Base-by-base conservation (phyloP, 1,140 invertebrate genomes). In the Pomacea maculata region DNA sequence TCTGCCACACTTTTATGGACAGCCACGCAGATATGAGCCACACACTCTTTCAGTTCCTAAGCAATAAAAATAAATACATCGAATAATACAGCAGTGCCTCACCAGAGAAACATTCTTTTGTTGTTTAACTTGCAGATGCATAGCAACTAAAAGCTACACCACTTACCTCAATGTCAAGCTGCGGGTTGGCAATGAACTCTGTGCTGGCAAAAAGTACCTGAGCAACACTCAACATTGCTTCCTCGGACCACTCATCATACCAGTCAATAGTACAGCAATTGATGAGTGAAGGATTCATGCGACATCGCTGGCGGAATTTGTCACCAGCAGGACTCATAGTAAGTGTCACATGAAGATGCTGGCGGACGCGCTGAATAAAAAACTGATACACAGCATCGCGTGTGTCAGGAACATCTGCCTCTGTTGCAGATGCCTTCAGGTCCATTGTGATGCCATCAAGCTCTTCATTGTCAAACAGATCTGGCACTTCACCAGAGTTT, bases 1-100 rank as follows among this genome's bases (percentile, higher is more conserved):
- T 93, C 91, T 87, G 94, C 94, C 1, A 96, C 95, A 82, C 94
- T 95, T 94, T 95, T 86, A 82, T 92, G 90, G 86, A 92, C 90
- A 82, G 84, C 84, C 63, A 92, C 95, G 86, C 95, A 96, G 55
- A 95, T 86, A 19, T 85, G 77, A 15, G 87, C 88, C 15, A 89
- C 88, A 54, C 82, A 86, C 52, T 83, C 84, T 81, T 90, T 90
- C 77, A 91, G 76, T 17, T 84, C 86, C 88, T 89, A 80, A 15
- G 80, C 19, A 61, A 64, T 10, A 34, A 73, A 70, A 34, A 70
- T 21, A 70, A 70, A 70, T 25, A 25, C 68, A 45, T 1, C 11
- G 11, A 25, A 21, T 70, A 70, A 70, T 0, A 70, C 10, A 45
- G 57, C 1, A 61, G 4, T 9, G 6, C 34, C 6, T 45, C 34